Percentiles rank a stretch among this genome's conserved stretches.
phyloP scores from a whole-genome alignment of 1,140 invertebrate genomes.

The Drosophila fuyamai region DNA sequence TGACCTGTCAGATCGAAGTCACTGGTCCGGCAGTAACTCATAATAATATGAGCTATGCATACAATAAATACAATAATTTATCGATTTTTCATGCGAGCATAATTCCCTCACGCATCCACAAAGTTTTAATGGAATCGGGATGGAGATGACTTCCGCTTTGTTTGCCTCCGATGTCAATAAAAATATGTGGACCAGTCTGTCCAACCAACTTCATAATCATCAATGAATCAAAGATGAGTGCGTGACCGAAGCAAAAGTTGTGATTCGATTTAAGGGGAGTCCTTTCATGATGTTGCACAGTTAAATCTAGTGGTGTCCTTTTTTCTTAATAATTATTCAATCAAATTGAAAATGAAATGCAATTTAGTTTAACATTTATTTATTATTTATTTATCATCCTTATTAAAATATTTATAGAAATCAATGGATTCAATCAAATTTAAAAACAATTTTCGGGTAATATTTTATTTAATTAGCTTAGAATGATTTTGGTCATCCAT shows the following conservation, averaged over 20 bases:
- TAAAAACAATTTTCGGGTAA: too few relatives aligned
- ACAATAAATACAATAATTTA: constrained; percentile 77
- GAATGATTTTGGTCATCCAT: too few relatives aligned
- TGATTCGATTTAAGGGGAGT: constrained; percentile 24
- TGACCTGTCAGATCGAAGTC: constrained; percentile 31
- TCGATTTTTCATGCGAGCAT: constrained; percentile 68
- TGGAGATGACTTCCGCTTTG: constrained; percentile 53
- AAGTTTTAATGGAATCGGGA: constrained; percentile 32
- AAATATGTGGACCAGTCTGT: constrained; percentile 42
- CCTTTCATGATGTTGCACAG: neutral
- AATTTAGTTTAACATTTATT: too few relatives aligned
- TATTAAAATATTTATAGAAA: too few relatives aligned
- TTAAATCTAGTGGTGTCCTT: neutral
- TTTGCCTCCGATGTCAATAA: constrained; percentile 56
- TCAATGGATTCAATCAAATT: too few relatives aligned
- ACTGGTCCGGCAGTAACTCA: constrained; percentile 67
- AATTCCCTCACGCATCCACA: constrained; percentile 29
- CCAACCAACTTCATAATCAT: constrained; percentile 62
- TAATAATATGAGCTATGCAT: constrained; percentile 69
- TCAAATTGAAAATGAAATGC: too few relatives aligned
- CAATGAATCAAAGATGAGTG: constrained; percentile 42
- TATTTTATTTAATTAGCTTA: too few relatives aligned
- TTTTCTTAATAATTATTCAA: neutral
- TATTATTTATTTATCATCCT: too few relatives aligned
- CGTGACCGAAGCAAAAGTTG: constrained; percentile 39